Evolutionary conservation across 53 echinoderm and acorn worm genomes (phyloP).

Genomic region (Patiria pectinifera): DNA sequence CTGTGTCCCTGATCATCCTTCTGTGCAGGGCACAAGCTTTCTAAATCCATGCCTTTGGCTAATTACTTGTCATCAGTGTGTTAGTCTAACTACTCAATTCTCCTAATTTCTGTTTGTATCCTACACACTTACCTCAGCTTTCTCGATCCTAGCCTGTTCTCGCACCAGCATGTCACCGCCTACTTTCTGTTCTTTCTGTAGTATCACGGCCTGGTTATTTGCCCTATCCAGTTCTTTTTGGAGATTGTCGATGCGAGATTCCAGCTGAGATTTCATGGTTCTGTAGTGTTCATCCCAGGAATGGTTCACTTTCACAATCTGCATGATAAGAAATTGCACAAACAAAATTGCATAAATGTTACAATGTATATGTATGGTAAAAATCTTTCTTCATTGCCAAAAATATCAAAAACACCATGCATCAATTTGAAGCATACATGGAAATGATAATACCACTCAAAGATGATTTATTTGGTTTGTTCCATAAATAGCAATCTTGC

Average conservation of each 20-base stretch:
- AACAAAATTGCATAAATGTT: background rate
- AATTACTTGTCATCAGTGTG: background rate
- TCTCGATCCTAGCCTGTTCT: conserved; percentile 54
- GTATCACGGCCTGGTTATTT: background rate
- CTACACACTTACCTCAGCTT: conserved; percentile 47
- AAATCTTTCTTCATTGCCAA: too few species aligned
- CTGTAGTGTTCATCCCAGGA: conserved; percentile 82
- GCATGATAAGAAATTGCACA: background rate
- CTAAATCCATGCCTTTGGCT: too few species aligned
- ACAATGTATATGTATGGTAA: background rate
- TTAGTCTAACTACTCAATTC: background rate
- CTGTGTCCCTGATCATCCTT: too few species aligned
- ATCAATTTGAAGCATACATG: too few species aligned
- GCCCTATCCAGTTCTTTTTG: conserved; percentile 21
- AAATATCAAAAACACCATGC: too few species aligned
- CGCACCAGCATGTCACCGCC: conserved; percentile 47
- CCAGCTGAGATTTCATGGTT: conserved; percentile 69
- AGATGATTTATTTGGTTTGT: too few species aligned
- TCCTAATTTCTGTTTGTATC: background rate
- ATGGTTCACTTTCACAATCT: conserved; percentile 84
- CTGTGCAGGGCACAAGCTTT: too few species aligned
- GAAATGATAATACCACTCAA: too few species aligned
- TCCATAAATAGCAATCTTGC: too few species aligned
- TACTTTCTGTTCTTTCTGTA: background rate
- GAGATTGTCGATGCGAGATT: conserved; percentile 17